Base-by-base conservation (phyloP, 2,113 vertebrate genomes). In the Pelusios castaneus region DNA sequence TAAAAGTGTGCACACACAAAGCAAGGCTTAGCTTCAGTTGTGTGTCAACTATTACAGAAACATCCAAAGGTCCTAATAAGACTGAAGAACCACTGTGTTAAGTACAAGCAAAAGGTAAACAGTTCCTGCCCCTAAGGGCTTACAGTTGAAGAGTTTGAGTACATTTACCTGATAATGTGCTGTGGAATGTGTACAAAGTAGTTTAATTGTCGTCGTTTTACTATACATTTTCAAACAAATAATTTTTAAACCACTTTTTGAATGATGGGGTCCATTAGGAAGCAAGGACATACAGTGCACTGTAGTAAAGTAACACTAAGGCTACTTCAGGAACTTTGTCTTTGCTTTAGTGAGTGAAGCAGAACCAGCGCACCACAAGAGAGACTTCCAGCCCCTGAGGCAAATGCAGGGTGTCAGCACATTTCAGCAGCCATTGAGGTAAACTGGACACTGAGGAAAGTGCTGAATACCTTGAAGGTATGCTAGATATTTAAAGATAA, bases 1-100 rank as follows among this genome's bases (percentile, higher is more conserved):
- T n/a, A n/a, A n/a, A n/a, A n/a, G 1, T 3, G 24, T 9, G 22
- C 11, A 84, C n/a, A 77, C 27, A 75, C 13, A 78, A 22, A 89
- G 52, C 31, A 89, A 88, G 10, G 49, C 27, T 45, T 54, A 34
- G 29, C 51, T 92, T 94, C 4, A 56, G 89, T 89, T 85, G 89
- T 29, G 70, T 95, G 34, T 45, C 84, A 87, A 52, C 47, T 91
- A 84, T 85, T 49, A 43, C 77, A 87, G 52, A 95, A 90, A 8
- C 70, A 49, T 73, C 76, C 93, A 83, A 84, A 79, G 55, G 80
- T 55, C 55, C 52, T 34, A 73, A 1, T 55, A 51, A 93, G 76
- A 25, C 52, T 17, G 70, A 86, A 41, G 88, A 55, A 87, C 55
- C 29, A 41, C 89, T 89, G 38, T 5, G 21, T 78, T 47, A 80